Conservation (phyloP, 2,888 invertebrate genomes). For the Melanostoma mellinum region DNA sequence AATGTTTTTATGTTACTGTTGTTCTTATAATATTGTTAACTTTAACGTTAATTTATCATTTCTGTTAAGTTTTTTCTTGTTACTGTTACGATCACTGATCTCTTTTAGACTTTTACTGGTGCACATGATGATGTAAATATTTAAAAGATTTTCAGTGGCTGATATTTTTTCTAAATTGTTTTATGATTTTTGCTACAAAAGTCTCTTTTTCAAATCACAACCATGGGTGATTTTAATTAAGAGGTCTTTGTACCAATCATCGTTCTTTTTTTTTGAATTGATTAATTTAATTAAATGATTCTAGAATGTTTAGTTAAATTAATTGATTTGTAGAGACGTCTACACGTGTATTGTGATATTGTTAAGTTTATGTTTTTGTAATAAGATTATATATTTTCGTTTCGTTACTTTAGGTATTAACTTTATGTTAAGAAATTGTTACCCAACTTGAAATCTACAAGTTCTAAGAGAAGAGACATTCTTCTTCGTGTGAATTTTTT, state of each 20-base stretch:
- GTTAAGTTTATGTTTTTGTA: slow-evolving; percentile 34
- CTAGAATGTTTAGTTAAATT: slow-evolving; percentile 10
- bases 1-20: too few relatives aligned
- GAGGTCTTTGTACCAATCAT: slow-evolving; percentile 31
- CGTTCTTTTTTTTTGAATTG: background rate
- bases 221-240: slow-evolving; percentile 51
- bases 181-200: slow-evolving; percentile 18
- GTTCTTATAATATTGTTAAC: too few relatives aligned
- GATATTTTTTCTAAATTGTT: background rate
- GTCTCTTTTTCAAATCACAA: slow-evolving; percentile 34
- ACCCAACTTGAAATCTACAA: slow-evolving; percentile 32
- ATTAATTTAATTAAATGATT: slow-evolving; percentile 6
- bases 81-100: slow-evolving; percentile 10
- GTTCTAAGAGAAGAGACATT: background rate
- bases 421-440: slow-evolving; percentile 37
- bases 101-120: slow-evolving; percentile 59
- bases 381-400: slow-evolving; percentile 47
- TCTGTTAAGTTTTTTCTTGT: background rate
- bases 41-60: background rate
- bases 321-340: slow-evolving; percentile 20
- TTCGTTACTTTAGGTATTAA: slow-evolving; percentile 33
- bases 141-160: slow-evolving; percentile 47
- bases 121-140: slow-evolving; percentile 53
- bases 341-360: background rate
- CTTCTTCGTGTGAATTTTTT: slow-evolving; percentile 41